Evolutionary conservation across 1,140 invertebrate species (phyloP), one percentile per base, ranked within the genome.

Genomic region (Carcinoscorpius rotundicauda): DNA sequence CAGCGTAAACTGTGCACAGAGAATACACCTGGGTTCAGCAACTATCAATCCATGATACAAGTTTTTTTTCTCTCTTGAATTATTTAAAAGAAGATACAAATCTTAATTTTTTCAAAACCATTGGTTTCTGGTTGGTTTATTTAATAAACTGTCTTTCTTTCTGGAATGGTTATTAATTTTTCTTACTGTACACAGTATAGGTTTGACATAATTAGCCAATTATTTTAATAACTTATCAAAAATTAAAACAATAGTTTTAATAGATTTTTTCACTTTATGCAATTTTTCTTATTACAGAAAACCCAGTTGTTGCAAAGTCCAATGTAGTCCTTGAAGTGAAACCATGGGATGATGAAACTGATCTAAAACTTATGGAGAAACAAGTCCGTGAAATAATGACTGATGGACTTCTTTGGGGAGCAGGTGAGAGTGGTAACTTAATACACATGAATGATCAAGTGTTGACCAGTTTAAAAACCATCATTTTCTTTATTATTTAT

Each of bases 301-400:
- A 93, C 29, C 86, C 82, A 4, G 75, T 94, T 1, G 89, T 98
- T 73, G 95, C 96, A 58, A 98, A 98, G 76, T 97, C 94, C 3
- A 92, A 85, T 75, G 86, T 98, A 56, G 84, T 98, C 52, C 79
- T 98, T 58, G 95, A 98, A 79, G 87, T 97, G 0, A 98, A 98
- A 76, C 93, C 93, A 9, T 98, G 94, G 94, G 93, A 93, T 77
- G 94, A 98, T 82, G 92, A 96, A 77, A 98, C 94, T 48, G 87
- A 97, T 72, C 91, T 98, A 86, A 83, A 83, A 66, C 81, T 80
- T 68, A 84, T 98, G 82, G 94, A 98, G 78, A 76, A 83, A 49
- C 72, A 78, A 70, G 93, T 98, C 0, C 83, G 93, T 71, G 82
- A 81, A 52, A 88, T 98, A 70, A 72, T 75, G 65, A 84, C 83